Base-by-base conservation (phyloP, 1,140 invertebrate genomes). In the Rhopalosiphum maidis region DNA sequence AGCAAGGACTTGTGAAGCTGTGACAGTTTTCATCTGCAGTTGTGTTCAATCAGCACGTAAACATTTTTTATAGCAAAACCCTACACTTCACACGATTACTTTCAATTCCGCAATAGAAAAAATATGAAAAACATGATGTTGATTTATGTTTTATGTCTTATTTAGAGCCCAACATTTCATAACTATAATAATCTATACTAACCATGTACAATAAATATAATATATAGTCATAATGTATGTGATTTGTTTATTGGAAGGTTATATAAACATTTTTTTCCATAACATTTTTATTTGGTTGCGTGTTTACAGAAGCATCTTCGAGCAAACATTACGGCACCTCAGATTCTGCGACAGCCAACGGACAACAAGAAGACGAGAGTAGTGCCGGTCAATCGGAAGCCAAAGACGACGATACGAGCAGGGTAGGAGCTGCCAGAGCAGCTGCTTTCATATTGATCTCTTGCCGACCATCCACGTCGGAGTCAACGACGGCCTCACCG, bases 401-500 rank as follows among this genome's bases (percentile, higher is more conserved):
- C 25, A 93, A 86, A 93, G 91, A 93, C 23, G 91, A 93, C 23
- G 91, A 93, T 3, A 51, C 60, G 94, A 97, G 97, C 94, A 96
- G 97, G 96, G 97, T 97, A 97, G 97, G 97, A 97, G 97, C 97
- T 96, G 97, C 97, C 95, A 97, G 97, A 95, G 96, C 97, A 96
- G 97, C 97, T 95, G 97, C 97, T 97, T 97, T 98, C 97, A 97
- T 98, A 97, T 97, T 98, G 96, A 97, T 98, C 96, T 98, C 97
- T 96, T 97, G 97, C 96, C 97, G 97, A 96, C 96, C 97, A 95
- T 94, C 95, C 94, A 95, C 95, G 21, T 86, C 91, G 48, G 91
- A 93, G 25, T 85, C 91, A 25, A 82, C 91, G 11, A 85, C 91
- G 22, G 41, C 91, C 8, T 93, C 91, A 0, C 91, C 91, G 23